Evolutionary conservation across 2,113 vertebrate genomes (phyloP), one percentile per base, ranked within the genome.

Genomic region (Dipodomys merriami): DNA sequence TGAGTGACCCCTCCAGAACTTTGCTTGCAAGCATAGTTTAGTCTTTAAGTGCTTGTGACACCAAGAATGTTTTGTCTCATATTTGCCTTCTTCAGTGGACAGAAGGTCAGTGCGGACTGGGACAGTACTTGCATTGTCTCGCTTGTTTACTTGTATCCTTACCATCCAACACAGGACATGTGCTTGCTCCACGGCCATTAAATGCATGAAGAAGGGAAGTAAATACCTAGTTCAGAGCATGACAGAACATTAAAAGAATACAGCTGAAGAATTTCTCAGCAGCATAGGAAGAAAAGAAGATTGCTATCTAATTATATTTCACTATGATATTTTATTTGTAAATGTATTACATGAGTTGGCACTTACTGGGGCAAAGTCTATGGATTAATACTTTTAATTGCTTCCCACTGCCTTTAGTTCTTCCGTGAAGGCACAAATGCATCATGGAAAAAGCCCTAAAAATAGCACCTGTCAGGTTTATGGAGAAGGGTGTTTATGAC

Each of bases 401-500:
- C 82, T 92, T 92, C 84, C 83, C 27, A 30, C 67, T 89, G 67
- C 87, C 46, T 92, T 88, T 83, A 89, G 83, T 92, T 83, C 80
- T 84, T 86, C 90, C 72, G 33, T 83, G 92, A 91, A 92, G 91
- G 93, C 96, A 30, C 53, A 86, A 91, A 39, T 60, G 84, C 91
- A 94, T 83, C 90, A 73, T 77, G 95, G 93, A 89, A 95, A 91
- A 89, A 87, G 69, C 82, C 88, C 90, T 95, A 95, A 95, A 89
- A 89, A 91, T 81, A 91, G 84, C 33, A 22, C 73, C 93, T 89
- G 67, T 29, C 62, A 9, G 16, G 23, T 73, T 94, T 81, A 86
- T 77, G 64, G 91, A 84, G 93, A 89, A 87, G 67, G 62, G 62
- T 68, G 69, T 88, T 91, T 86, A 91, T 84, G 57, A 65, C 1